These are phyloP conservation scores for Brachionus manjavacas DNA, from an alignment of 1,140 invertebrate genomes.

Conservation along the genomic window DNA sequence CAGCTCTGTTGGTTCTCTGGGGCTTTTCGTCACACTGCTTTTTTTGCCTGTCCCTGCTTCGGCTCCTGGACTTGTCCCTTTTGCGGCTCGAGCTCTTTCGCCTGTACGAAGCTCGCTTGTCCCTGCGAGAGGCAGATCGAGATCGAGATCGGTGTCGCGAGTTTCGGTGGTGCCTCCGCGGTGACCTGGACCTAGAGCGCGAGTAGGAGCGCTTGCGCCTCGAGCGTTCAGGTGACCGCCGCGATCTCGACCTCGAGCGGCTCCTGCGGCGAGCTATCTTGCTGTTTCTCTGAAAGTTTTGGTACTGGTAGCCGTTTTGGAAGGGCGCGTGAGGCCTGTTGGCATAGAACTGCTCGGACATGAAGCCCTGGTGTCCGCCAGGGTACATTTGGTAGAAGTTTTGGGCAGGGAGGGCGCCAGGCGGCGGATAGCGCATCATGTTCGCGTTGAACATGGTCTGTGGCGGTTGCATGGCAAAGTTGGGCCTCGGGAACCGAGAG, in stretches of 20 bases:
- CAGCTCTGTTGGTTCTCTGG: neutral
- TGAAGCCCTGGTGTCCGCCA: neutral
- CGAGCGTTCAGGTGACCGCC: neutral
- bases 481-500: neutral
- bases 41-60: neutral
- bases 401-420: neutral
- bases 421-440: neutral
- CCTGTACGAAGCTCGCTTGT: neutral
- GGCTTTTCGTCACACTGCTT: neutral
- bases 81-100: neutral
- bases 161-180: neutral
- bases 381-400: slow-evolving; percentile 16
- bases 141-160: neutral
- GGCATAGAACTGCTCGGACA: neutral
- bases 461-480: neutral
- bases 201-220: neutral
- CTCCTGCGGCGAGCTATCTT: neutral
- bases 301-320: neutral
- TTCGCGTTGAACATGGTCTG: neutral
- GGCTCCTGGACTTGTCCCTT: neutral
- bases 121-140: neutral
- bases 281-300: neutral
- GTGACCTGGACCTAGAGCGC: neutral
- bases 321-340: neutral
- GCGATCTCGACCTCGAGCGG: neutral